Conservation (phyloP, 2,888 invertebrate genomes). For the Dimorphilus gyrociliatus region DNA sequence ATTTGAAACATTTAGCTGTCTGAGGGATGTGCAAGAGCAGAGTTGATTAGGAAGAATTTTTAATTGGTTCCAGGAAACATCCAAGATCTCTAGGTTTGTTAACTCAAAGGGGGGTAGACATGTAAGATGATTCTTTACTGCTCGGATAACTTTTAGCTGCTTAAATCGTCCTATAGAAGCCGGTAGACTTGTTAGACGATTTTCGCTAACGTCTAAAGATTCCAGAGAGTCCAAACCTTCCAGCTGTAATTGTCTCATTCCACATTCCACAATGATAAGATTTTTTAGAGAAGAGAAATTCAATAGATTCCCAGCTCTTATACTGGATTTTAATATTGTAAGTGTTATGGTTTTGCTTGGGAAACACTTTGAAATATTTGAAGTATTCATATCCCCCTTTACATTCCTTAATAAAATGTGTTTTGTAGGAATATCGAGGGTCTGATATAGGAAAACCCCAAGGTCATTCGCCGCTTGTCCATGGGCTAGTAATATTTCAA, state of each 20-base stretch:
- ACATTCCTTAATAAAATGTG: conserved; percentile 10
- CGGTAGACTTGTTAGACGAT: conserved; percentile 8
- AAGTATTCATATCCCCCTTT: conserved; percentile 8
- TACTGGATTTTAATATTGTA: conserved; percentile 8
- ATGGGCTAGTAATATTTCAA: conserved; percentile 8
- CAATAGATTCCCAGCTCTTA: conserved; percentile 6
- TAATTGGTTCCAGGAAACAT: conserved; percentile 7
- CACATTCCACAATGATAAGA: conserved; percentile 10
- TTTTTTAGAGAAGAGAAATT: conserved; percentile 6
- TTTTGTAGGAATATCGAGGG: conserved; percentile 8
- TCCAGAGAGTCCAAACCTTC: conserved; percentile 7
- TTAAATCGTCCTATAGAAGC: conserved; percentile 5
- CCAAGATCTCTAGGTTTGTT: conserved; percentile 5
- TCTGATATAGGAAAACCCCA: conserved; percentile 10
- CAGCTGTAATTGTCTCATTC: conserved; percentile 5
- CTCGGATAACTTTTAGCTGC: conserved; percentile 7
- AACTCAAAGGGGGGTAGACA: conserved; percentile 7
- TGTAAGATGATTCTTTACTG: conserved; percentile 8
- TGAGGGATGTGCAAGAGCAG: conserved; percentile 5
- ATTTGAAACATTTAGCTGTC: conserved; percentile 6
- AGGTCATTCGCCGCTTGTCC: conserved; percentile 9
- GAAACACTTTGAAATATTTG: no score
- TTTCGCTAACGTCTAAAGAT: conserved; percentile 10
- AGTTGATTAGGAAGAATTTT: conserved; percentile 6
- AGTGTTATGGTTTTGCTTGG: conserved; percentile 6